phyloP scores from a whole-genome alignment of 2,797 vertebrate species.

The Acanthurus lineatus region DNA sequence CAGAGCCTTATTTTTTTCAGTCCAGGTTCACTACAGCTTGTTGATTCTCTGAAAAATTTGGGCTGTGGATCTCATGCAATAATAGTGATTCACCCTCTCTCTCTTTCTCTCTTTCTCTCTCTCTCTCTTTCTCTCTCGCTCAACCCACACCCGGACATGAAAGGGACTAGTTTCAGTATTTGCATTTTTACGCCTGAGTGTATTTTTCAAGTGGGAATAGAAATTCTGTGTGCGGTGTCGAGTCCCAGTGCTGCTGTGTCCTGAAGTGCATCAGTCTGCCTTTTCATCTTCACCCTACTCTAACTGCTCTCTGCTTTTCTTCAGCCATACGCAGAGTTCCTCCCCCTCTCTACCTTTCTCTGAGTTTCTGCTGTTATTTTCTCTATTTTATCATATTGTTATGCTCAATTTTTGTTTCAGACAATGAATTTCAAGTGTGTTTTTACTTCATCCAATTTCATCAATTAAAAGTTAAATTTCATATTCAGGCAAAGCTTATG shows the following conservation, averaged over 20 bases:
- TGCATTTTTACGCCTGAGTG: slow-evolving; percentile 81
- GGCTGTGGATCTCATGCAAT: slow-evolving; percentile 75
- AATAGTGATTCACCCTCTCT: slow-evolving; percentile 53
- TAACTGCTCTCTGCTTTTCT: slow-evolving; percentile 58
- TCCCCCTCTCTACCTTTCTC: slow-evolving; percentile 24
- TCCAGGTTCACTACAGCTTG: slow-evolving; percentile 68
- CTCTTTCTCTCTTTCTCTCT: slow-evolving; percentile 37
- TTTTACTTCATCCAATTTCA: slow-evolving; percentile 18
- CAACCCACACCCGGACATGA: slow-evolving; percentile 72
- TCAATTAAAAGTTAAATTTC: background rate
- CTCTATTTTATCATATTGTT: slow-evolving; percentile 5
- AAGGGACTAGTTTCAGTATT: slow-evolving; percentile 78
- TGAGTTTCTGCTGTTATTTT: slow-evolving; percentile 19
- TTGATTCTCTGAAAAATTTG: slow-evolving; percentile 73
- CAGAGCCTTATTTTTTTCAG: slow-evolving; percentile 16
- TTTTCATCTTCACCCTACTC: slow-evolving; percentile 79
- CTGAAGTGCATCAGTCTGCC: slow-evolving; percentile 78
- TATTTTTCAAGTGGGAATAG: slow-evolving; percentile 82
- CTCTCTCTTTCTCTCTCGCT: slow-evolving; percentile 26
- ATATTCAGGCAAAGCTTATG: background rate
- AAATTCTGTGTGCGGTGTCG: slow-evolving; percentile 72
- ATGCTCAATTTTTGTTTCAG: background rate
- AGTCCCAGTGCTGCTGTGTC: slow-evolving; percentile 77
- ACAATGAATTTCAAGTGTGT: slow-evolving; percentile 3
- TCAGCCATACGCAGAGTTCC: slow-evolving; percentile 44